Conservation (phyloP, 2,113 vertebrate species). For the Peromyscus maniculatus region DNA sequence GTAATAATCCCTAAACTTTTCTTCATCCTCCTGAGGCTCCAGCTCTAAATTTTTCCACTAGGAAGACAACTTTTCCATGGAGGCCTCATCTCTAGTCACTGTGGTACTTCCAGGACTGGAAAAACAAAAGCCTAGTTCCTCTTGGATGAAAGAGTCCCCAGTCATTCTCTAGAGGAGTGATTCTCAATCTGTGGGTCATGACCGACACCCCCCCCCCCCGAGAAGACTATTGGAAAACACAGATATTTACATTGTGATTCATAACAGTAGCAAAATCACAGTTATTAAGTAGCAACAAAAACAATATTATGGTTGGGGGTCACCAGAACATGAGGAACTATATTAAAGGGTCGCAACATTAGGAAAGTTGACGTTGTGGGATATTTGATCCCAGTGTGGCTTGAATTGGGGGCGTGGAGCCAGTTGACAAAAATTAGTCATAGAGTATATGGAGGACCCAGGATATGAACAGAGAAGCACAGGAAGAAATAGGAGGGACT, state of each 20-base stretch:
- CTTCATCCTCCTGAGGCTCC: not conserved
- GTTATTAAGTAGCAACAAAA: not conserved
- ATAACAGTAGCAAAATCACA: not conserved
- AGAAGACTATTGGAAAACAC: not conserved
- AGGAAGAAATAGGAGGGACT: not conserved
- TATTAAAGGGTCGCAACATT: not conserved
- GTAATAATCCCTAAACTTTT: not conserved
- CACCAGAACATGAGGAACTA: not conserved
- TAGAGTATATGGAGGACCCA: not conserved
- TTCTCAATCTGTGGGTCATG: not conserved
- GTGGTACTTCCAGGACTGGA: not conserved
- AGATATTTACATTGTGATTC: not conserved
- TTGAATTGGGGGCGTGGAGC: not conserved
- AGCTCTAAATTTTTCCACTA: not conserved
- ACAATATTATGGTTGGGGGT: not conserved
- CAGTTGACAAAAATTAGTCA: not conserved
- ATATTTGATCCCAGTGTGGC: not conserved
- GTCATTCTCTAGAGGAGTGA: not conserved
- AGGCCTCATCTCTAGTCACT: not conserved
- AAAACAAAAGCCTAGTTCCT: not conserved
- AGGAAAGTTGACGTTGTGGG: not conserved
- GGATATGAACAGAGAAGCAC: not conserved
- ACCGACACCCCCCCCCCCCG: not conserved
- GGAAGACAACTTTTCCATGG: not conserved
- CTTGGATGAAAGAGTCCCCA: not conserved